These are phyloP conservation scores for Galago senegalensis DNA, from an alignment of 2,797 vertebrate species.

Conservation along the genomic window DNA sequence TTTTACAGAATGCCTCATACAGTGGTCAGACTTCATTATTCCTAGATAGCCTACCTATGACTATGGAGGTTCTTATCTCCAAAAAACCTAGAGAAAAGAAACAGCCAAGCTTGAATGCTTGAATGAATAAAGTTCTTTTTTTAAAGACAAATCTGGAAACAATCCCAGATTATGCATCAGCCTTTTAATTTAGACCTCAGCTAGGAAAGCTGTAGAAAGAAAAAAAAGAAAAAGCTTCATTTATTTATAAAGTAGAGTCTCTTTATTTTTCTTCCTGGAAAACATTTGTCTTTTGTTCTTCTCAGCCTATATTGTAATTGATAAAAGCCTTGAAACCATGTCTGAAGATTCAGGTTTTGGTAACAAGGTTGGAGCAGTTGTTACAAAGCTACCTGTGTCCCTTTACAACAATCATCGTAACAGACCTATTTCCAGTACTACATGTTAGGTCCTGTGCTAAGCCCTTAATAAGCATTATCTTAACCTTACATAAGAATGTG, in stretches of 20 bases:
- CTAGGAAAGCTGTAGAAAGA: conserved; percentile 27
- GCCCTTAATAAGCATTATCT: not conserved
- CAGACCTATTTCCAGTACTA: not conserved
- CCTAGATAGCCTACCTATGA: not conserved
- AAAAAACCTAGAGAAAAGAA: not conserved
- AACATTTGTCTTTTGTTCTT: conserved; percentile 71
- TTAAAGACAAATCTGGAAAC: conserved; percentile 50
- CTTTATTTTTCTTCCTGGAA: conserved; percentile 76
- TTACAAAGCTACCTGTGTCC: not conserved
- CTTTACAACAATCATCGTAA: not conserved
- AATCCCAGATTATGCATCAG: conserved; percentile 49
- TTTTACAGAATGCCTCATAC: not conserved
- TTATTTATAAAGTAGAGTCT: conserved; percentile 65
- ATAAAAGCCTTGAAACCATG: not conserved
- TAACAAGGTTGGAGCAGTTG: not conserved
- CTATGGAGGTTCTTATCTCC: not conserved
- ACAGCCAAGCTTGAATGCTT: not conserved
- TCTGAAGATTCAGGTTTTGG: not conserved
- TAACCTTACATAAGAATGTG: not conserved
- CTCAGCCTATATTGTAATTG: not conserved
- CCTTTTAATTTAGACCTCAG: conserved; percentile 62
- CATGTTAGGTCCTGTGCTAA: not conserved
- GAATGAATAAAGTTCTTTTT: conserved; percentile 23
- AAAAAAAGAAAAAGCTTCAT: not conserved
- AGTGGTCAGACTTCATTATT: not conserved